Conservation (phyloP, 1,140 invertebrate genomes). For the Orchestia grillus region DNA sequence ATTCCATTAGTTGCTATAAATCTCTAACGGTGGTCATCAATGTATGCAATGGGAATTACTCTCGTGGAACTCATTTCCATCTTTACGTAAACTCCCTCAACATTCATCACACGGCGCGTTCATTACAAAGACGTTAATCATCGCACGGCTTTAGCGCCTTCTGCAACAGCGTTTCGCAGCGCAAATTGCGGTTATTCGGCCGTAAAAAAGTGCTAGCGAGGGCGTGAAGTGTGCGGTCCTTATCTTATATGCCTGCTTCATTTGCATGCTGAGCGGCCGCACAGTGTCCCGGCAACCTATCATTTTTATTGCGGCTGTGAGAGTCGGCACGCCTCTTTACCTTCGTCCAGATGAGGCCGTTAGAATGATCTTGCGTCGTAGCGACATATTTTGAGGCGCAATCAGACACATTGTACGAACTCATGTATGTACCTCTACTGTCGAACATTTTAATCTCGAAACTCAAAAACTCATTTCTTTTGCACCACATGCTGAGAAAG, state of each 20-base stretch:
- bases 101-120: constrained; percentile 6
- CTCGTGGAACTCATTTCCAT: not conserved
- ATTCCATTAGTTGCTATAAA: constrained; percentile 31
- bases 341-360: not conserved
- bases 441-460: no score
- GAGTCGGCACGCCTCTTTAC: not conserved
- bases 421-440: no score
- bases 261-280: constrained; percentile 3
- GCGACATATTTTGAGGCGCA: not conserved
- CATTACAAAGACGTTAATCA: constrained; percentile 21
- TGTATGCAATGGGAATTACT: not conserved
- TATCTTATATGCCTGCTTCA: not conserved
- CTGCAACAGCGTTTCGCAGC: not conserved
- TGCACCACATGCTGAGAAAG: not conserved
- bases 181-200: not conserved
- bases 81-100: not conserved
- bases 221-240: constrained; percentile 17
- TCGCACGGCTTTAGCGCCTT: not conserved
- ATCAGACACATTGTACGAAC: not conserved
- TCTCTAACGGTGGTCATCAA: not conserved
- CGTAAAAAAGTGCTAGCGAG: not conserved
- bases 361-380: not conserved
- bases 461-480: not conserved
- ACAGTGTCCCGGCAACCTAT: not conserved
- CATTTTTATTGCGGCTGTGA: not conserved